These are phyloP conservation scores for Peromyscus polionotus DNA, from an alignment of 2,113 vertebrate species.

Conservation along the genomic window DNA sequence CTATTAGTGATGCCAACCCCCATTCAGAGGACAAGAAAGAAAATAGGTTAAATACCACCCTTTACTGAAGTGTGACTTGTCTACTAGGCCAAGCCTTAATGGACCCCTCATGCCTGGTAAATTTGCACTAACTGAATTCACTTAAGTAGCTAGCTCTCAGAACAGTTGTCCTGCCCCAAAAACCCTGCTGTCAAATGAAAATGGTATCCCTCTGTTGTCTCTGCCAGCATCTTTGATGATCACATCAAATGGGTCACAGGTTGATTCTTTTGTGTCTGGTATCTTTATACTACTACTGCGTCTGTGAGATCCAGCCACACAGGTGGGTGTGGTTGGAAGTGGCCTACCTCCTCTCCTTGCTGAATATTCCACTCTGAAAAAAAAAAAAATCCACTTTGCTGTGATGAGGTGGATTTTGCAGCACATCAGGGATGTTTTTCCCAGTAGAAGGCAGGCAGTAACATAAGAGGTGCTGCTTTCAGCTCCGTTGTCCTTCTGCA, in stretches of 20 bases:
- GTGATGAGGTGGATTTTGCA: not conserved
- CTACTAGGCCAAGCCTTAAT: not conserved
- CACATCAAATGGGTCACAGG: not conserved
- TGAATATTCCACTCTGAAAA: too few species aligned
- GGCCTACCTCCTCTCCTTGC: not conserved
- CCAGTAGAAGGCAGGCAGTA: not conserved
- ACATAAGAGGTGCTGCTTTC: accelerated
- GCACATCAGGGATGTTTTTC: not conserved
- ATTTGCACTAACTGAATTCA: not conserved
- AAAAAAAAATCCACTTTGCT: not conserved
- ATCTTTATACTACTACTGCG: not conserved
- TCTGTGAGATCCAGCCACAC: not conserved
- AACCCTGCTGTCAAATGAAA: too few species aligned
- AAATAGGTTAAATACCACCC: too few species aligned
- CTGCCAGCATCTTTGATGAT: not conserved
- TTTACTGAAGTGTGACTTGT: not conserved
- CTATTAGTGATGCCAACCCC: not conserved
- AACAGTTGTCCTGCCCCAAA: not conserved
- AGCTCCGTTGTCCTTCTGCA: not conserved
- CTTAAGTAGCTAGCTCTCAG: not conserved
- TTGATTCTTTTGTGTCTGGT: not conserved
- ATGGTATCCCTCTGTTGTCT: too few species aligned
- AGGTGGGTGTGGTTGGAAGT: too few species aligned
- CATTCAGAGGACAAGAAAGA: not conserved
- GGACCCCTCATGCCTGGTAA: not conserved